Base-by-base conservation (phyloP, 2,888 invertebrate species). In the Dryococelus australis region DNA sequence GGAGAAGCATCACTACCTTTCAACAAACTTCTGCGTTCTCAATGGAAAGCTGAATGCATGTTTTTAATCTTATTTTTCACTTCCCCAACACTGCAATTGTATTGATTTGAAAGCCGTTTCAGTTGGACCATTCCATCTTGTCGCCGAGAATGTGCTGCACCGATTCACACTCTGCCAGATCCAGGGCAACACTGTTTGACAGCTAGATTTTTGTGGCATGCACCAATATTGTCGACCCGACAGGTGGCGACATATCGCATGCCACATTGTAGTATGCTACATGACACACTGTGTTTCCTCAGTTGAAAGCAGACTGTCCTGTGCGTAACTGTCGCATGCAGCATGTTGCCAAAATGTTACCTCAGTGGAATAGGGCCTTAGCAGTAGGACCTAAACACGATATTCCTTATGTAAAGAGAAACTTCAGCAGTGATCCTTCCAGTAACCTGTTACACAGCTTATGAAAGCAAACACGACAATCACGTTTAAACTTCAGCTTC, bases 121-220 rank as follows among this genome's bases (percentile, higher is more conserved):
- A 47, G 28, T 86, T 86, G 28, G n/a, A 26, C 65, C 78, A 65
- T 27, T 47, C 43, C 85, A 24, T 47, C 65, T 81, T 83, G 83
- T 83, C 27, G 83, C 83, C 5, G 13, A 43, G 20, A 43, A 83
- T 43, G 6, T 43, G 83, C 20, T 2, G 83, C 83, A 12, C 83
- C 83, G 83, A 83, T 83, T 28, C 35, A 43, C 83, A 20, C 35
- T 12, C 83, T 83, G 83, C 43, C 24, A 28, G 26, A 83, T 83
- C 28, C n/a, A 28, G 35, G 28, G 83, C 28, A 6, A 65, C 65
- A 65, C n/a, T 65, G 65, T 65, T 65, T 6, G 65, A 65, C 65
- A 65, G 65, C 65, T 1, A 20, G 65, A 65, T 65, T 5, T 65
- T 65, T 65, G 6, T 10, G 65, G 65, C 65, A 65, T 65, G 65